Base-by-base conservation (phyloP, 2,797 vertebrate genomes). In the Gephyroberyx darwinii region DNA sequence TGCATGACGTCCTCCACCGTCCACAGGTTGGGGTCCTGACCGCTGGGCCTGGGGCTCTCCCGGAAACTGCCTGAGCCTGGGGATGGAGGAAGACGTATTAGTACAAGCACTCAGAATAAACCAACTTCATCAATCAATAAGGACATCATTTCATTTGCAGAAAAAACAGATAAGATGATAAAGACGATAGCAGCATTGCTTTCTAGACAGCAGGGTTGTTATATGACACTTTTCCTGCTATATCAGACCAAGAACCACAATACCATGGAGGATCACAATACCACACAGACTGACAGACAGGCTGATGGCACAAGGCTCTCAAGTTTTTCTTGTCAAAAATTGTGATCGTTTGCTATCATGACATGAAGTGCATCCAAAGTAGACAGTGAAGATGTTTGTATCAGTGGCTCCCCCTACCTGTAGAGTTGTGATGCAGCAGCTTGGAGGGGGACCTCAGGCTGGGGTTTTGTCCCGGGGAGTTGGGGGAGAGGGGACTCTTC, bases 1-100 rank as follows among this genome's bases (percentile, higher is more conserved):
- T 96, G 95, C 97, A 98, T 98, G 77, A 99, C 98, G 2, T 99
- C 96, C 85, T 98, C 96, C 14, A 98, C 96, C 0, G 95, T 95
- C 98, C 98, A 99, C 59, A 94, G 79, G 12, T 95, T 96, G 45
- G 98, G 96, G 84, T 99, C 96, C 8, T 93, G 95, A 83, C 92
- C 86, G 71, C 92, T 92, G 47, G 92, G 86, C 35, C 92, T 92
- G 0, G 95, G 88, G 68, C 74, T 63, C 2, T 96, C 95, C 22
- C 94, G 82, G 81, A 95, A 96, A 68, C 94, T 91, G 6, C 95
- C 95, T 0, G 96, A 95, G 3, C 95, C 96, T 96, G 59, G 77
- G 20, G 55, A 51, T 47, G 72, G 20, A 56, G 26, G 26, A 26
- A 26, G 26, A 26, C 2, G 2, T 26, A 4, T 26, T 26, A 26